Evolutionary conservation across 2,888 invertebrate species (phyloP), one percentile per base, ranked within the genome.

Genomic region (Cecidostiba fungosa): DNA sequence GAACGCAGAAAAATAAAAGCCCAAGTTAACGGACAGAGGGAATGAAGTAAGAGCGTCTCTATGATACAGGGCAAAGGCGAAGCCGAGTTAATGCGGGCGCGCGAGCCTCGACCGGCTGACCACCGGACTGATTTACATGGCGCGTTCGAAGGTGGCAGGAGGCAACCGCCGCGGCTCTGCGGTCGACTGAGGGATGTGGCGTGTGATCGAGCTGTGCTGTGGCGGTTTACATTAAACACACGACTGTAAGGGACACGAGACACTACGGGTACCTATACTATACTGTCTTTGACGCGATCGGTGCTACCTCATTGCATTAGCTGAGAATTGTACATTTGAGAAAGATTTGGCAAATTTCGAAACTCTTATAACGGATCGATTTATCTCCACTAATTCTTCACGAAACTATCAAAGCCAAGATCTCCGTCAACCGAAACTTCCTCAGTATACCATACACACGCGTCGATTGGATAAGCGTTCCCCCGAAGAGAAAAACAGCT

Each of bases 121-220:
- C 92, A 90, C 91, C 88, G 89, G 92, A 91, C 92, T 92, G 93
- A 93, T 93, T 93, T 93, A 93, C 93, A 92, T 92, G 91, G 89
- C 90, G 91, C 43, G 50, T 89, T 47, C 43, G 43, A 36, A 66
- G 89, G 89, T 88, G 88, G 87, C 89, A 36, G 86, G 81, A 87
- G 88, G 88, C 86, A 86, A 87, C 83, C 85, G 86, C 83, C 84
- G 88, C 89, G 87, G 87, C 89, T 88, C 90, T 91, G 92, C 84
- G 92, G 93, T 92, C 90, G 88, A 88, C 90, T 91, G 91, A 92
- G 91, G 90, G 91, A 92, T 92, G 92, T 91, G 89, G 90, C 89
- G 90, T 88, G 90, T 89, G 91, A 91, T 91, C 89, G 89, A 89
- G 89, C 88, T 47, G 3, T 16, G 16, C 54, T 1, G n/a, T 88